Percentiles rank a stretch among this genome's conserved stretches.
Evolutionary conservation across 2,888 invertebrate species (phyloP).

Genomic region (Tuta absoluta): DNA sequence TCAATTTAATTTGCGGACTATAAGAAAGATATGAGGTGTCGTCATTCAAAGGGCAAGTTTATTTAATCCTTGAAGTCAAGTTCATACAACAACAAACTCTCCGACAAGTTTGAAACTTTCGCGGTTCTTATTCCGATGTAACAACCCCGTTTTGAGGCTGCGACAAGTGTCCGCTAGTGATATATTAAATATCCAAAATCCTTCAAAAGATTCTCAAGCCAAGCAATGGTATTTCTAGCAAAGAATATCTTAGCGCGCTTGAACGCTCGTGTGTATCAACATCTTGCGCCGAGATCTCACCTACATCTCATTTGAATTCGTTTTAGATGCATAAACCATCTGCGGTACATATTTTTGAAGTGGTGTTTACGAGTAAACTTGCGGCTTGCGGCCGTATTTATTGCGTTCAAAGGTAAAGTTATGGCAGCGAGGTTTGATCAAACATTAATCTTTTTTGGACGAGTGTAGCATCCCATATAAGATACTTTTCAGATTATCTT

Average conservation of each 20-base stretch:
- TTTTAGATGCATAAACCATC: slow-evolving; percentile 45
- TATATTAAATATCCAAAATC: no score
- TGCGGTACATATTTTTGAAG: slow-evolving; percentile 34
- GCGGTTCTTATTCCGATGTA: no score
- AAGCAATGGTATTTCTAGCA: neutral
- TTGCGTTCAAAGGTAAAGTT: slow-evolving; percentile 19
- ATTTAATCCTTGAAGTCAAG: no score
- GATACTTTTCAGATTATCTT: neutral
- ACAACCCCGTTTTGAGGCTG: no score
- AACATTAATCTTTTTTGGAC: slow-evolving; percentile 9
- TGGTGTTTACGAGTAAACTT: slow-evolving; percentile 21
- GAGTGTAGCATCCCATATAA: neutral
- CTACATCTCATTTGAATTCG: slow-evolving; percentile 58
- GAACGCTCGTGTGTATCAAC: neutral
- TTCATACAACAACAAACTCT: no score
- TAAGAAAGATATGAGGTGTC: no score
- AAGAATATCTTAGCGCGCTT: neutral
- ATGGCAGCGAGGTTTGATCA: slow-evolving; percentile 11
- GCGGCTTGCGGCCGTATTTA: slow-evolving; percentile 18
- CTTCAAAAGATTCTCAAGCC: neutral
- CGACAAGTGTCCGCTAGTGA: no score
- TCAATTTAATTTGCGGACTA: no score
- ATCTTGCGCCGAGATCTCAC: slow-evolving; percentile 29
- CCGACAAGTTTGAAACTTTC: no score
- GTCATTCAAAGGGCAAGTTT: no score